Conservation (phyloP, 2,113 vertebrate species). For the Silurus glanis region DNA sequence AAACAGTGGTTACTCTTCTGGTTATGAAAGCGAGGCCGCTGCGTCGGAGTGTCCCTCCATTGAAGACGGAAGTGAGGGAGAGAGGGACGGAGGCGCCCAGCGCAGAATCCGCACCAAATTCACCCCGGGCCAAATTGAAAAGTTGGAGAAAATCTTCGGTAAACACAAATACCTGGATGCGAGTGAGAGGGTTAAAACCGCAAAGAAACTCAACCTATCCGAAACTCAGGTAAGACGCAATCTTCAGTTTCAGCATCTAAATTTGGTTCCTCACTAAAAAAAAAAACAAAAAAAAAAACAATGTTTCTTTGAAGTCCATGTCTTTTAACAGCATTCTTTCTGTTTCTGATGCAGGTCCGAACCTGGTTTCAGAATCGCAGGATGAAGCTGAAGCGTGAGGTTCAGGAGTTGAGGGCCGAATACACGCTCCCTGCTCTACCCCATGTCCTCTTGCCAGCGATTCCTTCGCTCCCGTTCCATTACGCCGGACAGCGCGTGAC, state of each 20-base stretch:
- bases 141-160: conserved; percentile 78
- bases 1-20: conserved; percentile 68
- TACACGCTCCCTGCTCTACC: conserved; percentile 67
- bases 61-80: conserved; percentile 40
- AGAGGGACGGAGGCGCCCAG: conserved; percentile 39
- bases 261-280: background rate
- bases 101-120: conserved; percentile 78
- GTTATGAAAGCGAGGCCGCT: conserved; percentile 71
- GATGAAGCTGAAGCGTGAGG: conserved; percentile 84
- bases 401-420: conserved; percentile 72
- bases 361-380: conserved; percentile 91
- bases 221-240: conserved; percentile 76
- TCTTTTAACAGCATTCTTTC: background rate
- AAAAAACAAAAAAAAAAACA: too few relatives aligned
- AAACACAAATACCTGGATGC: conserved; percentile 77
- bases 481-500: conserved; percentile 53
- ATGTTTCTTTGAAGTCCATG: background rate
- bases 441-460: conserved; percentile 46
- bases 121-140: conserved; percentile 74
- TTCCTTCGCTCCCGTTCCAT: conserved; percentile 59
- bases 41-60: conserved; percentile 53
- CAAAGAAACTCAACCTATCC: conserved; percentile 72
- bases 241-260: background rate
- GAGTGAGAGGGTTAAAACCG: conserved; percentile 73
- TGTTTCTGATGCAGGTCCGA: conserved; percentile 70